A percentile compares a stretch with the other conserved stretches of the same genome.
These are phyloP conservation scores for Gibbula magus DNA, from an alignment of 2,888 invertebrate species.

Conservation along the genomic window DNA sequence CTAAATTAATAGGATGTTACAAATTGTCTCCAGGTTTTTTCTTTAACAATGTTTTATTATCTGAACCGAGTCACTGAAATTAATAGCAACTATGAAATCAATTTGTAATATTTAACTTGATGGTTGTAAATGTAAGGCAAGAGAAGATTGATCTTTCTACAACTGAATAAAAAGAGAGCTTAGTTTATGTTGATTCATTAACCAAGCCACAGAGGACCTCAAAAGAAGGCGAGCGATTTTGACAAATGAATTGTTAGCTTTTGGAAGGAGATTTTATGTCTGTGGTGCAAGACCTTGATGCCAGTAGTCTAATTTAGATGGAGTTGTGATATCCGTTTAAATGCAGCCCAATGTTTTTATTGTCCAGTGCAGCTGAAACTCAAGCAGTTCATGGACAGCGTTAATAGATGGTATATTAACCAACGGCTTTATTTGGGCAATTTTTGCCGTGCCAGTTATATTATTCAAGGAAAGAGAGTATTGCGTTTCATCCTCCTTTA, in stretches of 20 bases:
- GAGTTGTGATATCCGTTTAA: conserved; percentile 19
- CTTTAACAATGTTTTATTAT: too few species aligned
- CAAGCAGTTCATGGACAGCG: conserved; percentile 7
- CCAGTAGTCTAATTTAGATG: conserved; percentile 10
- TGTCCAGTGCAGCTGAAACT: conserved; percentile 12
- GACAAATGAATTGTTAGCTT: conserved; percentile 18
- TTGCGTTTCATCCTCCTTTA: conserved; percentile 7
- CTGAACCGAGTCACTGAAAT: too few species aligned
- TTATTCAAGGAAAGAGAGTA: background rate
- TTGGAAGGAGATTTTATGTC: conserved; percentile 13
- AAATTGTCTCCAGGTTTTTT: too few species aligned
- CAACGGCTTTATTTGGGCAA: background rate
- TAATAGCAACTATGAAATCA: too few species aligned
- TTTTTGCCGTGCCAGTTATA: conserved; percentile 1
- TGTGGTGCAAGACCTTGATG: conserved; percentile 12
- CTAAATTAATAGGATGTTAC: too few species aligned
- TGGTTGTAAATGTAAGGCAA: too few species aligned
- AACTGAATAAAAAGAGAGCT: too few species aligned
- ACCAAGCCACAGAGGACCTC: too few species aligned
- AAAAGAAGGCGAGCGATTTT: background rate
- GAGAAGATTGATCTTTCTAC: too few species aligned
- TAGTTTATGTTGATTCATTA: too few species aligned
- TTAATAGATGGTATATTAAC: conserved; percentile 21
- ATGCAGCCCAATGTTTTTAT: conserved; percentile 16
- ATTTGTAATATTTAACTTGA: too few species aligned